Evolutionary conservation across 2,797 vertebrate genomes (phyloP).

Genomic region (Astyanax mexicanus): DNA sequence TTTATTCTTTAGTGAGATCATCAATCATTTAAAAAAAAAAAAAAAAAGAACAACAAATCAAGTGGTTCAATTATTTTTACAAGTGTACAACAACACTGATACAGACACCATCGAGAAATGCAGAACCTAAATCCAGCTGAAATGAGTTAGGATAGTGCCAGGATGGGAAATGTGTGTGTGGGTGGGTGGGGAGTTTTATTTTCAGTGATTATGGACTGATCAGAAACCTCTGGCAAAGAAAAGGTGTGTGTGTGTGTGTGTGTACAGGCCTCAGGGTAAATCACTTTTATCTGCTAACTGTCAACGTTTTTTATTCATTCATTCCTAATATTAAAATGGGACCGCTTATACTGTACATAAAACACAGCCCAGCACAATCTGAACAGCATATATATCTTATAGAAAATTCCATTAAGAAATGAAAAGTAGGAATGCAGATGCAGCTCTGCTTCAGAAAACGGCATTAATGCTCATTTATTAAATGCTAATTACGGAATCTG

Average conservation of each 20-base stretch:
- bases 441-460: too few relatives aligned
- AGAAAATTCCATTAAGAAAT: too few relatives aligned
- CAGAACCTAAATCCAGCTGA: conserved; percentile 47
- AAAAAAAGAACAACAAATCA: conserved; percentile 72
- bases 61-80: conserved; percentile 73
- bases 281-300: conserved; percentile 3
- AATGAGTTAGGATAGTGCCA: conserved; percentile 54
- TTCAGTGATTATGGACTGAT: not conserved
- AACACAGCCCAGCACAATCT: not conserved
- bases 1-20: conserved; percentile 41
- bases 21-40: conserved; percentile 65
- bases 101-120: conserved; percentile 67
- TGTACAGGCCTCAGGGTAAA: conserved; percentile 57
- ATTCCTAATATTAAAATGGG: not conserved
- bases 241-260: not conserved
- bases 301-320: conserved; percentile 50
- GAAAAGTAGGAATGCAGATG: too few relatives aligned
- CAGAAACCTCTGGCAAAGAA: not conserved
- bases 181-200: not conserved
- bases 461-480: too few relatives aligned
- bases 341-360: not conserved
- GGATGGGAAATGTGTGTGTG: conserved; percentile 29
- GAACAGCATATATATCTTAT: not conserved
- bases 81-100: conserved; percentile 78
- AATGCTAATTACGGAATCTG: too few relatives aligned